Base-by-base conservation (phyloP, 2,113 vertebrate species). In the Dolichotis patagonum region DNA sequence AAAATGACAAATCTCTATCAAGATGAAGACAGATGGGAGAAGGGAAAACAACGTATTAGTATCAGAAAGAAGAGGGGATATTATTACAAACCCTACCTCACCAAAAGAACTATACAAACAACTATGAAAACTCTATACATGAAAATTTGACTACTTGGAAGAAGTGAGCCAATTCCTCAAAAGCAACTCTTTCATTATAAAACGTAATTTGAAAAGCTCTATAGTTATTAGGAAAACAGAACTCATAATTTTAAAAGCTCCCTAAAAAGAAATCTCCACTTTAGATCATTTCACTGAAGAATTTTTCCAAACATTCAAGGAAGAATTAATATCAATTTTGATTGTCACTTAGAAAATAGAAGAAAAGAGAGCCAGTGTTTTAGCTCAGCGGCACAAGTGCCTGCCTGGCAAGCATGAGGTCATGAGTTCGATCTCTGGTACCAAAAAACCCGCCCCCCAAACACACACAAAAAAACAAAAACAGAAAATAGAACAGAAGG, bases 181-280 rank as follows among this genome's bases (percentile, higher is more conserved):
- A 77, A 93, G 4, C 24, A 69, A 13, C 32, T 56, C 87, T 81
- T 16, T 19, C 56, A 75, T 5, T 49, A 75, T 49, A 32, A 82
- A 65, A 78, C 11, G n/a, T 60, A 87, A 84, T 26, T 69, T 38
- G 7, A 87, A 88, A 67, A 58, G 1, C 9, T 4, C 22, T 83
- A 67, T 69, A 77, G 94, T 67, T 82, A 87, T 6, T 96, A 77
- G 58, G 24, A 43, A 91, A 96, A 90, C 28, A 77, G 49, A 38
- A 62, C 38, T 87, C 24, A 54, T 17, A 90, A 52, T 69, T 96
- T 71, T 32, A 20, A 71, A 96, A 90, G 67, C 26, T 87, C 28
- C 24, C 7, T 1, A 38, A 83, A 91, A 93, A 17, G 9, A 88
- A 83, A 52, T 82, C 65, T 75, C 49, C 28, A 90, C 46, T 89